These are phyloP conservation scores for Zaprionus obscuricornis DNA, from an alignment of 2,888 invertebrate genomes.

Conservation along the genomic window DNA sequence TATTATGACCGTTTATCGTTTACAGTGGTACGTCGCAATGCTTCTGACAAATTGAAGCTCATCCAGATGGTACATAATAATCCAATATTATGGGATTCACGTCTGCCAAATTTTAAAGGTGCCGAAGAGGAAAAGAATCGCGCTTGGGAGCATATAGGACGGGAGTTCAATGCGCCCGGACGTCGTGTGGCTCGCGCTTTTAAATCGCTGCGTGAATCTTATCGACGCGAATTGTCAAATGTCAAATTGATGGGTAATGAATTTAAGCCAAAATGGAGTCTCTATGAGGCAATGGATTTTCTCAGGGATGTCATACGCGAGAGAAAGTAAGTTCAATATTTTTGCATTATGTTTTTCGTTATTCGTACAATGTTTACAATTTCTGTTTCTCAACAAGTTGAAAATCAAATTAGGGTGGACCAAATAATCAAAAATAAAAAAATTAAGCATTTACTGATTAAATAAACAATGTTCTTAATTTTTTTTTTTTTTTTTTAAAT, in stretches of 20 bases:
- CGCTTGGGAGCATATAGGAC: constrained; percentile 81
- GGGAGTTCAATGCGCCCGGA: constrained; percentile 82
- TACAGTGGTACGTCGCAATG: constrained; percentile 82
- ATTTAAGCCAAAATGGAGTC: constrained; percentile 82
- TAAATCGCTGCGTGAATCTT: constrained; percentile 81
- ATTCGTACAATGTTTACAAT: no score
- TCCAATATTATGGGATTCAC: constrained; percentile 82
- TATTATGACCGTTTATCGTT: no score
- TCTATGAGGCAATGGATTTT: constrained; percentile 82
- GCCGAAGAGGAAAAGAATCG: constrained; percentile 82
- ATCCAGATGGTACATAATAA: constrained; percentile 83
- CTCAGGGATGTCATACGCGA: constrained; percentile 81
- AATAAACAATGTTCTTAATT: no score
- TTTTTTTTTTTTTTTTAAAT: no score
- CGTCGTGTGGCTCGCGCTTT: constrained; percentile 81
- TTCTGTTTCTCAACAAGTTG: not conserved
- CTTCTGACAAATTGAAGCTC: constrained; percentile 81
- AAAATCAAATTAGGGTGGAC: constrained; percentile 16
- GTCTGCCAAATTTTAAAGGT: constrained; percentile 81
- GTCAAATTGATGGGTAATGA: constrained; percentile 82
- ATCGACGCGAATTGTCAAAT: constrained; percentile 81
- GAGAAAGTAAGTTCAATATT: constrained; percentile 79
- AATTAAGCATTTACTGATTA: no score
- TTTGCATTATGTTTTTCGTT: no score
- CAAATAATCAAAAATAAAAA: not conserved